Conservation (phyloP, 2,113 vertebrate species). For the Corythornis cristatus region DNA sequence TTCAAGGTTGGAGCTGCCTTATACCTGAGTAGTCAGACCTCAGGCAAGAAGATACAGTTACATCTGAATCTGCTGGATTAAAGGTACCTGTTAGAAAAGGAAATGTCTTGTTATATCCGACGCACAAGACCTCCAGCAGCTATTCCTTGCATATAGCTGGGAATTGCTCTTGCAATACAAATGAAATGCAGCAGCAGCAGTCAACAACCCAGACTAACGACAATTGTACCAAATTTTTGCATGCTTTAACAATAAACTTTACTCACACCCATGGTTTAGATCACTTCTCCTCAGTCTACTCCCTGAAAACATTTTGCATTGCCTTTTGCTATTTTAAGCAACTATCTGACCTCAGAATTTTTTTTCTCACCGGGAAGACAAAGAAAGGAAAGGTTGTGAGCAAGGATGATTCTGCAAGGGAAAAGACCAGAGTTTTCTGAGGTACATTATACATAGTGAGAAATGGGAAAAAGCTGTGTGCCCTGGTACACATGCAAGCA, state of each 20-base stretch:
- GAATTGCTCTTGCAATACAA: too few species aligned
- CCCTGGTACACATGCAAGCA: neutral
- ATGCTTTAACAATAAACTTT: neutral
- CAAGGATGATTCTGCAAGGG: neutral
- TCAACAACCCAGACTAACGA: too few species aligned
- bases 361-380: neutral
- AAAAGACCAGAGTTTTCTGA: neutral
- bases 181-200: too few species aligned
- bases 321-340: neutral
- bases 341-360: neutral
- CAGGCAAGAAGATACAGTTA: too few species aligned
- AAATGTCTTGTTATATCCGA: too few species aligned
- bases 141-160: too few species aligned
- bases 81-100: too few species aligned
- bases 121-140: too few species aligned
- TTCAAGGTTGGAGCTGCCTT: too few species aligned
- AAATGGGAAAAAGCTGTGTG: rapidly evolving
- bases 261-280: neutral
- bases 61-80: too few species aligned
- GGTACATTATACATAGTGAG: neutral
- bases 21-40: too few species aligned
- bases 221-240: neutral
- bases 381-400: neutral
- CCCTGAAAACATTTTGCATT: neutral
- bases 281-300: neutral